Evolutionary conservation across 2,113 vertebrate genomes (phyloP).

Genomic region (Phalacrocorax carbo): DNA sequence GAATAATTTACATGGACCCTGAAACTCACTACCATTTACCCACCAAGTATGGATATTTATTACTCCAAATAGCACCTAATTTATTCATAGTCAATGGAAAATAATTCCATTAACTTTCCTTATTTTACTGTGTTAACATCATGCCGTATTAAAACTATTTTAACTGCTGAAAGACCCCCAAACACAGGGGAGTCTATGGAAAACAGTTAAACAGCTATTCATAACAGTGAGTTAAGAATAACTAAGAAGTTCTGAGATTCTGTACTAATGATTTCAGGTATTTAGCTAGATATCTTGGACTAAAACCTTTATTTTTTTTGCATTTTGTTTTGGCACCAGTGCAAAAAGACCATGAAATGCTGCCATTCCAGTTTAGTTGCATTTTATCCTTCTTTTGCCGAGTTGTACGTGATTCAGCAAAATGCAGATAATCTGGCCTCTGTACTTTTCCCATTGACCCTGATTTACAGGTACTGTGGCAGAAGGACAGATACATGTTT

Average conservation of each 20-base stretch:
- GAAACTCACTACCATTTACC: background rate
- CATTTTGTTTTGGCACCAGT: background rate
- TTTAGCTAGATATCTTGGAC: background rate
- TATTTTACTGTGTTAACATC: background rate
- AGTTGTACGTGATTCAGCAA: constrained; percentile 14
- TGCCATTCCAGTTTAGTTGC: background rate
- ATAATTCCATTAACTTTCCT: background rate
- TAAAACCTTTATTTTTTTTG: background rate
- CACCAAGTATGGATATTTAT: background rate
- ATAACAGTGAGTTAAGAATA: background rate
- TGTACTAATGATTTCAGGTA: background rate
- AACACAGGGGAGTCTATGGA: background rate
- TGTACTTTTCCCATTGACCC: constrained; percentile 2
- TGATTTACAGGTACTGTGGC: background rate
- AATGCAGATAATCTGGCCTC: background rate
- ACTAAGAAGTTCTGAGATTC: background rate
- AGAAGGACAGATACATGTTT: background rate
- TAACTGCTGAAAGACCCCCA: background rate
- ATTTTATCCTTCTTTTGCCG: background rate
- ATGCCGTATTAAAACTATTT: background rate
- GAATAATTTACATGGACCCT: background rate
- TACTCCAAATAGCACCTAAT: background rate
- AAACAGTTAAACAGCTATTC: background rate
- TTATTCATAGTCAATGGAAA: background rate
- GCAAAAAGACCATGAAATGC: background rate